These are phyloP conservation scores for Scarus forsteni DNA, from an alignment of 2,797 vertebrate genomes.

Conservation along the genomic window DNA sequence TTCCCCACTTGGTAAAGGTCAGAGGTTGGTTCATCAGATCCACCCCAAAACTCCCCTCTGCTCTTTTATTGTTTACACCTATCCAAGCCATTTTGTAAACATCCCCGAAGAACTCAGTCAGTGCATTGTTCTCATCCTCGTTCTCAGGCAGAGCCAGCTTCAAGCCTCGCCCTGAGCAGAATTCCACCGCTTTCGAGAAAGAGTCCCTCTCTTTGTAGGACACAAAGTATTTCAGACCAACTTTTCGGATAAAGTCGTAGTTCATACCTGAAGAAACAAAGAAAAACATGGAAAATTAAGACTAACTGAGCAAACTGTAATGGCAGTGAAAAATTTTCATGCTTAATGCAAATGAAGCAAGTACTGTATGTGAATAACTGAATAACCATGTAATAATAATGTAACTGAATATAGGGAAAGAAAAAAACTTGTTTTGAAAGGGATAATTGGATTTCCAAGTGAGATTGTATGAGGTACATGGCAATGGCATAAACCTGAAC, in stretches of 20 bases:
- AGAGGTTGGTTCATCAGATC: slow-evolving; percentile 30
- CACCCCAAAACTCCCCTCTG: slow-evolving; percentile 14
- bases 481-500: too few relatives aligned
- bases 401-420: too few relatives aligned
- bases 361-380: too few relatives aligned
- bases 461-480: too few relatives aligned
- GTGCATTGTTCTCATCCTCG: slow-evolving; percentile 32
- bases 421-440: too few relatives aligned
- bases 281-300: not conserved
- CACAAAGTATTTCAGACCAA: slow-evolving; percentile 50
- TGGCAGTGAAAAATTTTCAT: too few relatives aligned
- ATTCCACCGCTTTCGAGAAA: slow-evolving; percentile 29
- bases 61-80: slow-evolving; percentile 21
- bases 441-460: too few relatives aligned
- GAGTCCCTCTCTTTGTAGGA: slow-evolving; percentile 37
- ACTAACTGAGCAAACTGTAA: too few relatives aligned
- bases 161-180: slow-evolving; percentile 43
- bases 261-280: slow-evolving; percentile 16
- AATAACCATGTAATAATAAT: too few relatives aligned
- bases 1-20: slow-evolving; percentile 46
- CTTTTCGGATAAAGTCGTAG: slow-evolving; percentile 36
- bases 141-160: slow-evolving; percentile 53
- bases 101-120: slow-evolving; percentile 24
- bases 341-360: too few relatives aligned
- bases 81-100: slow-evolving; percentile 35